These are phyloP conservation scores for Micrasema longulum DNA, from an alignment of 1,140 invertebrate species.

Conservation along the genomic window DNA sequence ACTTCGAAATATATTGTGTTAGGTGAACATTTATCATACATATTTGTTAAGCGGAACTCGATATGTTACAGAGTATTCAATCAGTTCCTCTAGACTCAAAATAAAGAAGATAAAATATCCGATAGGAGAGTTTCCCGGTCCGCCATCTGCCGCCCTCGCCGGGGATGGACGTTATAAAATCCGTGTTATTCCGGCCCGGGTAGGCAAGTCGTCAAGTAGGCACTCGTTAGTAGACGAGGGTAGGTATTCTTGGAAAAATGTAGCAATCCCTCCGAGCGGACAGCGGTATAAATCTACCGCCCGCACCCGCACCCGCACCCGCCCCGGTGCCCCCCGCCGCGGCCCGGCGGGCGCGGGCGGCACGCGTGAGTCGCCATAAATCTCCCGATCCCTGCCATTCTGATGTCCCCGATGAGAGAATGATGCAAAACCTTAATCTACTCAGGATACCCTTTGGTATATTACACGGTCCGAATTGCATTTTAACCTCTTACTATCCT, in stretches of 20 bases:
- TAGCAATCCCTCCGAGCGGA: constrained; percentile 16
- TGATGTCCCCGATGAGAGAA: constrained; percentile 5
- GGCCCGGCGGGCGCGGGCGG: too few species aligned
- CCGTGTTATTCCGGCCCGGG: neutral
- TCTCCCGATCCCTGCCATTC: constrained; percentile 1
- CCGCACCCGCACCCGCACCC: neutral
- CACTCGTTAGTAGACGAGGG: neutral
- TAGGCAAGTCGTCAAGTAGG: neutral
- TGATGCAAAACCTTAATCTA: too few species aligned
- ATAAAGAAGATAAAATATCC: neutral
- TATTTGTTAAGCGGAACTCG: too few species aligned
- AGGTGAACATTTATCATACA: too few species aligned
- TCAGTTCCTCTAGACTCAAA: neutral
- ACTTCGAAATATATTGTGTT: too few species aligned
- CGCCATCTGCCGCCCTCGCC: constrained; percentile 15
- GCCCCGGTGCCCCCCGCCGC: neutral
- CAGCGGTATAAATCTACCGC: constrained; percentile 22
- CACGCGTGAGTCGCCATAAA: neutral
- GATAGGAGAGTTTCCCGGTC: constrained; percentile 12
- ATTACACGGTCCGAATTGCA: neutral
- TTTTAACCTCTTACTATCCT: neutral
- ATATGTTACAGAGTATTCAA: too few species aligned
- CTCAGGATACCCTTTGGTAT: too few species aligned
- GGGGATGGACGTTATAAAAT: neutral
- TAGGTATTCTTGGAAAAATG: constrained; percentile 7